A percentile compares a stretch with the other conserved stretches of the same genome.
These are phyloP conservation scores for Dicaeum eximium DNA, from an alignment of 2,113 vertebrate genomes.

Conservation along the genomic window DNA sequence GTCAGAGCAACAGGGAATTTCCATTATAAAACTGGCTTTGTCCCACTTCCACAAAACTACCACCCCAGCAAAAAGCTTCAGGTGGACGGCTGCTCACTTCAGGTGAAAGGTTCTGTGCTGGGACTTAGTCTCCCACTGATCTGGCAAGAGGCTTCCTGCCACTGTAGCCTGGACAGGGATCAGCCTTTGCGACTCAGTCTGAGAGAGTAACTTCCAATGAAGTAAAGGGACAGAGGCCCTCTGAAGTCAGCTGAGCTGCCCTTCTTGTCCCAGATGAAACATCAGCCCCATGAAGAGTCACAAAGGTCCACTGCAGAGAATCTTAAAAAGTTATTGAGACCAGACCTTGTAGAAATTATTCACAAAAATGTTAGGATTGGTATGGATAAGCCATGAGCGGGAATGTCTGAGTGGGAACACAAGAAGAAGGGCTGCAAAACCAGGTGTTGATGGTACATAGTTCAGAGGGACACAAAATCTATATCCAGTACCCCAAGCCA, in stretches of 20 bases:
- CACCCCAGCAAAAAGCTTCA: not conserved
- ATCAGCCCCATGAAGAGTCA: not conserved
- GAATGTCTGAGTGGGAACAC: not conserved
- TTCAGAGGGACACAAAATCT: not conserved
- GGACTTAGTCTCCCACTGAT: not conserved
- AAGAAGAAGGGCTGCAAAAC: not conserved
- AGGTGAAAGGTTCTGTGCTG: not conserved
- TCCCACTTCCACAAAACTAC: not conserved
- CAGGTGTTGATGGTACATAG: fast-evolving
- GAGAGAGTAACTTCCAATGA: not conserved
- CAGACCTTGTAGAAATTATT: not conserved
- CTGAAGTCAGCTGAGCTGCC: not conserved
- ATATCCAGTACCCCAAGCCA: not conserved
- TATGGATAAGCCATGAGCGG: not conserved
- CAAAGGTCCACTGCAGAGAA: not conserved
- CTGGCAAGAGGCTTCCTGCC: not conserved
- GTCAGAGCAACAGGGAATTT: not conserved
- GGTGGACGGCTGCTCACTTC: fast-evolving
- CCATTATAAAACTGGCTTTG: not conserved
- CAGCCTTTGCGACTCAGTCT: not conserved
- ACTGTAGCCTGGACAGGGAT: not conserved
- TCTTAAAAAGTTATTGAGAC: not conserved
- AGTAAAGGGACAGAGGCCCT: not conserved
- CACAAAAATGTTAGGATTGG: not conserved
- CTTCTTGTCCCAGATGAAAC: not conserved